Percentiles rank a stretch among this genome's conserved stretches.
These are phyloP conservation scores for Agonum fuliginosum DNA, from an alignment of 2,888 invertebrate species.

Conservation along the genomic window DNA sequence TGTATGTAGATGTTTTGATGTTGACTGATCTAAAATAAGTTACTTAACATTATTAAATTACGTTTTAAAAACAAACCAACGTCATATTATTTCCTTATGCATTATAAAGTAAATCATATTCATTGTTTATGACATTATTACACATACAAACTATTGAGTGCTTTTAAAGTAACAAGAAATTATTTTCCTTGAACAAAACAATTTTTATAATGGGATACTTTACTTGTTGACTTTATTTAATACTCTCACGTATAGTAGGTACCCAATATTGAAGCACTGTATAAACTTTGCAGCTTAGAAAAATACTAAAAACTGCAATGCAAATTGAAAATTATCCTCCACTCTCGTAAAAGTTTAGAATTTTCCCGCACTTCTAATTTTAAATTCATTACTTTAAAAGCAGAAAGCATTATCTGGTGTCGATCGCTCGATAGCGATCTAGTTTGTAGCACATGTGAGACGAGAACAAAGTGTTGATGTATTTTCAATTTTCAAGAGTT, in stretches of 20 bases:
- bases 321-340: conserved; percentile 20
- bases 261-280: neutral
- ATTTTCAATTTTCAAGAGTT: conserved; percentile 38
- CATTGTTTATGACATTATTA: neutral
- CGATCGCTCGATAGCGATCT: conserved; percentile 19
- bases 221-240: neutral
- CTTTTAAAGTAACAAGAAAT: conserved; percentile 11
- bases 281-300: conserved; percentile 22
- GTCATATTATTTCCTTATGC: neutral
- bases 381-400: conserved; percentile 50
- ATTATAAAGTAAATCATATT: neutral
- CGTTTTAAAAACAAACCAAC: too few relatives aligned
- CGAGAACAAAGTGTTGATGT: conserved; percentile 26
- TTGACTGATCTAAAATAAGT: too few relatives aligned
- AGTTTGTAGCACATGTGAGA: conserved; percentile 10
- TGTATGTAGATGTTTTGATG: too few relatives aligned
- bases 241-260: too few relatives aligned
- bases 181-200: neutral
- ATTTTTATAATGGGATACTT: conserved; percentile 32
- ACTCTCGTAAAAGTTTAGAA: neutral
- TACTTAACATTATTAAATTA: too few relatives aligned
- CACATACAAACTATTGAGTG: conserved; percentile 11
- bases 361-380: conserved; percentile 24
- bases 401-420: conserved; percentile 37
- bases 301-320: conserved; percentile 14